phyloP scores from a whole-genome alignment of 2,797 vertebrate species.

The Bovichtus diacanthus region DNA sequence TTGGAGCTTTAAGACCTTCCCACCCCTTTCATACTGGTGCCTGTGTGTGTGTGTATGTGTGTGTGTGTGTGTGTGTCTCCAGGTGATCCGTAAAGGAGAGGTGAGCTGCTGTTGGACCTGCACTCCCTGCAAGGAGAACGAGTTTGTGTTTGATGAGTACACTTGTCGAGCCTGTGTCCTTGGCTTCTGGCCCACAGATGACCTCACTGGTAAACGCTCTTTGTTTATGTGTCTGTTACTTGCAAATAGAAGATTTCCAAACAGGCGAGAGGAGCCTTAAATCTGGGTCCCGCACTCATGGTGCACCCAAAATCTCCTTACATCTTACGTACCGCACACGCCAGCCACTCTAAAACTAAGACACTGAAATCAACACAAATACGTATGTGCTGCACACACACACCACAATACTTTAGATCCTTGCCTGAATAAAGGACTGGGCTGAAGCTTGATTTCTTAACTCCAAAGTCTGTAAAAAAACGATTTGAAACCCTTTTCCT shows the following conservation, averaged over 20 bases:
- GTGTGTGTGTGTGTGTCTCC: slow-evolving; percentile 32
- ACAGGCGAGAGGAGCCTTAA: slow-evolving; percentile 4
- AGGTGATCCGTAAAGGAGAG: slow-evolving; percentile 99
- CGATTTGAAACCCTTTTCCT: background rate
- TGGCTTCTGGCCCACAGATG: slow-evolving; percentile 94
- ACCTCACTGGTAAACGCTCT: slow-evolving; percentile 91
- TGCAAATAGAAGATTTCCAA: slow-evolving; percentile 7
- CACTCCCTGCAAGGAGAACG: slow-evolving; percentile 98
- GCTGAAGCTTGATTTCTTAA: slow-evolving; percentile 34
- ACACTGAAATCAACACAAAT: slow-evolving; percentile 35
- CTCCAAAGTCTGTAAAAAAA: slow-evolving; percentile 18
- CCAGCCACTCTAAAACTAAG: background rate
- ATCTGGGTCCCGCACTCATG: slow-evolving; percentile 49
- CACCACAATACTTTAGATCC: slow-evolving; percentile 24
- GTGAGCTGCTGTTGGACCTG: slow-evolving; percentile 99
- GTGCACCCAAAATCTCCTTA: slow-evolving; percentile 35
- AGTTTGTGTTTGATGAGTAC: slow-evolving; percentile 97
- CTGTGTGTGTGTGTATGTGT: slow-evolving; percentile 25
- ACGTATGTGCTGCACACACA: slow-evolving; percentile 12
- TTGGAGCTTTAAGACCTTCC: slow-evolving; percentile 66
- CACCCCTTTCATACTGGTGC: slow-evolving; percentile 21
- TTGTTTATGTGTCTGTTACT: slow-evolving; percentile 16
- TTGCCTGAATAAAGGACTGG: slow-evolving; percentile 45
- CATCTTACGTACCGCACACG: background rate
- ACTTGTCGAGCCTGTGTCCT: slow-evolving; percentile 95